A percentile compares a stretch with the other conserved stretches of the same genome.
phyloP scores from a whole-genome alignment of 2,797 vertebrate genomes.

The Carduelis carduelis region DNA sequence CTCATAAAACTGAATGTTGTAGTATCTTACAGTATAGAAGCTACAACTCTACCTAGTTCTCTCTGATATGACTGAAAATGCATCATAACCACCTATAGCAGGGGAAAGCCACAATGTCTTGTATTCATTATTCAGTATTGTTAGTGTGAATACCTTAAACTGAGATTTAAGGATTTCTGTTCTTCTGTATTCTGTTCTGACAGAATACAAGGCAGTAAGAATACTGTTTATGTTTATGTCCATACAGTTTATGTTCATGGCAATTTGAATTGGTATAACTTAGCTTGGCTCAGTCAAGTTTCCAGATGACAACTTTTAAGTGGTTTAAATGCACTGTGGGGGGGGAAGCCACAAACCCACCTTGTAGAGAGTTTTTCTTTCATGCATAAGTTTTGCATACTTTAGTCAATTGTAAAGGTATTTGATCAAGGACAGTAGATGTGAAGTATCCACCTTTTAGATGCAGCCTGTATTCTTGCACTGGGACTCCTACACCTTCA shows the following conservation, averaged over 20 bases:
- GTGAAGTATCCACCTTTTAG: not conserved
- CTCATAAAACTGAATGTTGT: not conserved
- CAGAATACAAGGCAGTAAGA: not conserved
- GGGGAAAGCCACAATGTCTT: not conserved
- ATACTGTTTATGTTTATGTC: too few relatives aligned
- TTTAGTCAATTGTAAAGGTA: not conserved
- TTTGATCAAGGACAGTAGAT: not conserved
- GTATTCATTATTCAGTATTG: not conserved
- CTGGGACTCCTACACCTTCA: not conserved
- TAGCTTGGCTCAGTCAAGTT: not conserved
- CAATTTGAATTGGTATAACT: not conserved
- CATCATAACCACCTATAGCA: not conserved
- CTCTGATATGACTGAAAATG: not conserved
- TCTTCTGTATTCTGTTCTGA: not conserved
- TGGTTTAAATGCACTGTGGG: not conserved
- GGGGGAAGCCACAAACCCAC: fast-evolving
- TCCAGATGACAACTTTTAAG: not conserved
- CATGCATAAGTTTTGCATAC: not conserved
- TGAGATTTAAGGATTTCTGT: not conserved
- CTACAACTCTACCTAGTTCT: not conserved
- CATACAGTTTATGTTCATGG: not conserved
- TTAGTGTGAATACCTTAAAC: not conserved
- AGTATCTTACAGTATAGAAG: not conserved
- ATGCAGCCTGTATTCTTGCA: not conserved
- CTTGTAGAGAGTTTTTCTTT: not conserved